Base-by-base conservation (phyloP, 1,140 invertebrate genomes). In the Paralvinella palmiformis region DNA sequence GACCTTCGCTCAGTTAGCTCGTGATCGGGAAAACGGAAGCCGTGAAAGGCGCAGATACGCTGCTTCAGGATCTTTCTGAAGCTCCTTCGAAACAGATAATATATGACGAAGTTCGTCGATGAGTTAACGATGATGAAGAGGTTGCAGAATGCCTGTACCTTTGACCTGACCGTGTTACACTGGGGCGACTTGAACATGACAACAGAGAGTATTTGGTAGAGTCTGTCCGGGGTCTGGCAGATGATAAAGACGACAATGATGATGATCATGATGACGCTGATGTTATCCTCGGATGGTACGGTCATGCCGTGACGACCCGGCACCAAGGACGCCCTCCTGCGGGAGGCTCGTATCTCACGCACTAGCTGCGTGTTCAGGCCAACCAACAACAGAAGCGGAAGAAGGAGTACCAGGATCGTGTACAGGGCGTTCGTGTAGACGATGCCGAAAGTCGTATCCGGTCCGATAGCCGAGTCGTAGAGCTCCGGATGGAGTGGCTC, bases 101-200 rank as follows among this genome's bases (percentile, higher is more conserved):
- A 66, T 20, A 66, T 45, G 59, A 66, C 24, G 50, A 66, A 66
- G 37, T 66, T 53, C 7, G 59, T 62, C n/a, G 48, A 62, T n/a
- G 64, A 66, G 41, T 66, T 66, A 50, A 66, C 27, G 15, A 66
- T 33, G 20, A 66, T 17, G 13, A 66, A 29, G 24, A 66, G 58
- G 31, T 61, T 66, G 36, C 59, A 52, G 24, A 66, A 24, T n/a
- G 48, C 48, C 32, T n/a, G 27, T 0, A 37, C 33, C 15, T 36
- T 24, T 6, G 62, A 36, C 31, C n/a, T 22, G 3, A 20, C n/a
- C 20, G 33, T 37, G 50, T 41, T 41, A 10, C 15, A 20, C 10
- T 53, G 20, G 27, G 29, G 6, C n/a, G 20, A 53, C 22, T 45
- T 29, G 27, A 45, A n/a, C 24, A 29, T 41, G 58, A 65, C 10